These are phyloP conservation scores for Paraescarpia echinospica DNA, from an alignment of 1,140 invertebrate species.

Conservation along the genomic window DNA sequence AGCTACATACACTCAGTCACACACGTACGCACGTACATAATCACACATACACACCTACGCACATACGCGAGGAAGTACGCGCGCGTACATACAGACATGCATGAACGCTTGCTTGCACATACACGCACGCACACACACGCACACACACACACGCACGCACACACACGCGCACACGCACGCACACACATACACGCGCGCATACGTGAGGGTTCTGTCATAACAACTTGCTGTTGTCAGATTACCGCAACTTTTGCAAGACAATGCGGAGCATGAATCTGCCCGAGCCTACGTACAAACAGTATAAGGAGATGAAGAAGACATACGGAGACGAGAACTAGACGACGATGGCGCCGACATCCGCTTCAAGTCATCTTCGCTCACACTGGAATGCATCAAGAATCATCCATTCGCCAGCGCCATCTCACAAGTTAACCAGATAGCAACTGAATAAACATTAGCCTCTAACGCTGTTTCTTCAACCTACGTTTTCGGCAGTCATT, in stretches of 20 bases:
- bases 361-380: too few species aligned
- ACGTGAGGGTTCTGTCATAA: neutral
- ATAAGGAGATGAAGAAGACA: neutral
- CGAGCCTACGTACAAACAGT: neutral
- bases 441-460: too few species aligned
- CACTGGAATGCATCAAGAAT: neutral
- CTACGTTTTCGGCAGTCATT: too few species aligned
- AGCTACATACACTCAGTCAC: too few species aligned
- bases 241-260: neutral
- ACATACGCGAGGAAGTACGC: neutral
- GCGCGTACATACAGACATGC: neutral
- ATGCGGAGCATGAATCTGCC: neutral
- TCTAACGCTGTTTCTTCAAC: too few species aligned
- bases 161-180: neutral
- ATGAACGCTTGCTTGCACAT: neutral
- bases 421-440: too few species aligned
- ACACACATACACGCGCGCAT: neutral
- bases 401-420: neutral
- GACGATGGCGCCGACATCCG: too few species aligned
- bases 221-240: neutral
- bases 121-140: neutral
- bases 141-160: neutral
- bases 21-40: too few species aligned
- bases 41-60: neutral
- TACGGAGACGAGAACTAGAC: neutral